These are phyloP conservation scores for Oreochromis spilurus DNA, from an alignment of 2,113 vertebrate species.

Conservation along the genomic window DNA sequence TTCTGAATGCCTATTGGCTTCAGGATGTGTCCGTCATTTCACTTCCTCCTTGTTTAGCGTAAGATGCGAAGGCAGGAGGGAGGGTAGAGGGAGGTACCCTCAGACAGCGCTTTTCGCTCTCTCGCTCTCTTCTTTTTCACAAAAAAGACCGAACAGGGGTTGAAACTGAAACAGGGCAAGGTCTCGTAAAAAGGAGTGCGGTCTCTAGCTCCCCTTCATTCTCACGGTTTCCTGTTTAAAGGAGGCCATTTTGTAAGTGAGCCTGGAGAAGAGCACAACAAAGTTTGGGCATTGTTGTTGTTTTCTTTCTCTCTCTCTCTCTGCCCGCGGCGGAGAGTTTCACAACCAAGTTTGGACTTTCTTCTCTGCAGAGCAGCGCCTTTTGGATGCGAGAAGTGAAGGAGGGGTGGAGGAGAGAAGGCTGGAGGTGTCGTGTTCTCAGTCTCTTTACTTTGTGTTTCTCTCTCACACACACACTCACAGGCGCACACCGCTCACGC, in stretches of 20 bases:
- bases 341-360: conserved; percentile 65
- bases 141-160: conserved; percentile 46
- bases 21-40: conserved; percentile 49
- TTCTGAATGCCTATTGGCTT: conserved; percentile 51
- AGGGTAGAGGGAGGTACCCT: conserved; percentile 61
- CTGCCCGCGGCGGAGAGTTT: conserved; percentile 20
- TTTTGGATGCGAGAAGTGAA: conserved; percentile 15
- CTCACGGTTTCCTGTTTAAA: conserved; percentile 69
- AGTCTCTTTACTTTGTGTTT: background rate
- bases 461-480: fast-evolving
- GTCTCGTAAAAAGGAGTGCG: conserved; percentile 69
- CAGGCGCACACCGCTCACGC: conserved; percentile 2
- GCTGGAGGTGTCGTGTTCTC: background rate
- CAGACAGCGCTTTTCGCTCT: background rate
- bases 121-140: conserved; percentile 20
- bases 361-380: conserved; percentile 50
- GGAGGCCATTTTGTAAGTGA: conserved; percentile 76
- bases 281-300: conserved; percentile 45
- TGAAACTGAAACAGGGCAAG: conserved; percentile 76
- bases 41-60: conserved; percentile 67
- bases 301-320: conserved; percentile 2
- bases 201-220: conserved; percentile 54
- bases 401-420: background rate
- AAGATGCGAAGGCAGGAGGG: conserved; percentile 47
- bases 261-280: conserved; percentile 43